Evolutionary conservation across 2,888 invertebrate species (phyloP).

Genomic region (Aplocera efformata): DNA sequence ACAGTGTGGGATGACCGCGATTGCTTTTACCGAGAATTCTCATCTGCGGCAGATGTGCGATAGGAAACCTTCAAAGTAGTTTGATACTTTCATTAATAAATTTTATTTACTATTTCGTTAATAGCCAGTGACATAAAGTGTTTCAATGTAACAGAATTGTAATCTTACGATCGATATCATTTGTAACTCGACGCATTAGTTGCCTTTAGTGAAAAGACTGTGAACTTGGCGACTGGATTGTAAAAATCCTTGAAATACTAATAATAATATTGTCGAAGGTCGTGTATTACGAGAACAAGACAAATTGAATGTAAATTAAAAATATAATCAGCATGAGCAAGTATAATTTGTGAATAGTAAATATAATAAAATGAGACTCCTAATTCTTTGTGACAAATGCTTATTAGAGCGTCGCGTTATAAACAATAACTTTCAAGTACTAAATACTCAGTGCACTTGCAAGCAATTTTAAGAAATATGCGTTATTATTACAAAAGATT

Average conservation of each 20-base stretch:
- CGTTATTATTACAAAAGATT: no score
- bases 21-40: slow-evolving; percentile 30
- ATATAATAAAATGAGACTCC: neutral
- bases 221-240: slow-evolving; percentile 11
- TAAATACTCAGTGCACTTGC: no score
- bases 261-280: slow-evolving; percentile 25
- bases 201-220: slow-evolving; percentile 6
- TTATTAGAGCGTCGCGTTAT: slow-evolving; percentile 18
- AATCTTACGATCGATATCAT: neutral
- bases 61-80: slow-evolving; percentile 29
- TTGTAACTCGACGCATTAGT: neutral
- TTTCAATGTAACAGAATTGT: neutral
- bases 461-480: no score
- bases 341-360: neutral
- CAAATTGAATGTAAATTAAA: slow-evolving; percentile 19
- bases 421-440: no score
- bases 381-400: slow-evolving; percentile 16
- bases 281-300: slow-evolving; percentile 18
- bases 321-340: neutral
- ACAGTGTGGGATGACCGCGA: slow-evolving; percentile 34
- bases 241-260: slow-evolving; percentile 24
- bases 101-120: slow-evolving; percentile 5
- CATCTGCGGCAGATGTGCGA: slow-evolving; percentile 26
- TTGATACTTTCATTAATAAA: slow-evolving; percentile 12
- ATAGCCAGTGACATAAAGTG: slow-evolving; percentile 11